Conservation (phyloP, 2,888 invertebrate species). For the Phaonia tiefii region DNA sequence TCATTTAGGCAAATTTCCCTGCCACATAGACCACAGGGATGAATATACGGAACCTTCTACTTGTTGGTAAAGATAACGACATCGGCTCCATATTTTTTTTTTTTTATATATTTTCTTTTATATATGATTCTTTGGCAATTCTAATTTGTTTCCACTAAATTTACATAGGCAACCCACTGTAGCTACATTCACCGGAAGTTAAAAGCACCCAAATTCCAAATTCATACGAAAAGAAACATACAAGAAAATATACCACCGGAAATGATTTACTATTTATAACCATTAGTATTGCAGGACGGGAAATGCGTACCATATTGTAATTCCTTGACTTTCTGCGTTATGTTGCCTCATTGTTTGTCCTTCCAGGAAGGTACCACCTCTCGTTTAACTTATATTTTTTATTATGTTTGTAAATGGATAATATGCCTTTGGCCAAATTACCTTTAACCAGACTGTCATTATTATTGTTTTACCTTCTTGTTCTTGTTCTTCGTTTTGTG, state of each 20-base stretch:
- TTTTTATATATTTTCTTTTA: too few species aligned
- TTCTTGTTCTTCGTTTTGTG: neutral
- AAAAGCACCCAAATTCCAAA: neutral
- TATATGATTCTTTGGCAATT: too few species aligned
- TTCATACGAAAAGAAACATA: neutral
- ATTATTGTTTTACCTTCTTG: constrained; percentile 1
- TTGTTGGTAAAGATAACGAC: too few species aligned
- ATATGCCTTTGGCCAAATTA: constrained; percentile 41
- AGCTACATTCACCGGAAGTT: neutral
- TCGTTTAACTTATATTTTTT: neutral
- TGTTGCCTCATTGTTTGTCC: neutral
- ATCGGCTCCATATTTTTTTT: too few species aligned
- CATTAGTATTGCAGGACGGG: constrained; percentile 44
- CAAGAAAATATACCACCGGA: constrained; percentile 41
- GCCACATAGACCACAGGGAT: too few species aligned
- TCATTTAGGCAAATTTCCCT: too few species aligned
- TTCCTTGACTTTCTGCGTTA: neutral
- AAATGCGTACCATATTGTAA: constrained; percentile 57
- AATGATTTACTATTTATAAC: constrained; percentile 54
- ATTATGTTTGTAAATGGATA: neutral
- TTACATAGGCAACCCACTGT: neutral
- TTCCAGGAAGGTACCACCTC: neutral
- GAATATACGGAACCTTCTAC: too few species aligned
- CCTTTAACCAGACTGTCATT: constrained; percentile 44
- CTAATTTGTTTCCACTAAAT: too few species aligned